phyloP scores from a whole-genome alignment of 2,888 invertebrate species.

The Hydriomena furcata region DNA sequence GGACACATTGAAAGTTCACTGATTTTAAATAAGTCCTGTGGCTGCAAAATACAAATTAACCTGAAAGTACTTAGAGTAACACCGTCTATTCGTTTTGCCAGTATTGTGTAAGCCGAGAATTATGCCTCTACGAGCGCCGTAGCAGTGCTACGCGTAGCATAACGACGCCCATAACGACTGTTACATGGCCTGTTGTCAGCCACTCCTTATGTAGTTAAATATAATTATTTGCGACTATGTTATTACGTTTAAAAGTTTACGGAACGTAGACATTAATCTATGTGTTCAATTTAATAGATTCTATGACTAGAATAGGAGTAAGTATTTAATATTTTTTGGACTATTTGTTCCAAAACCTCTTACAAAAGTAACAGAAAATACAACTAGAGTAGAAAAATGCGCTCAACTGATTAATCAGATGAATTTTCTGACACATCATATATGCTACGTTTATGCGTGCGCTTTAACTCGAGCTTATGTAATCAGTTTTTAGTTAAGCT shows the following conservation, averaged over 20 bases:
- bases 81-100: conserved; percentile 5
- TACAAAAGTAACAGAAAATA: too few species aligned
- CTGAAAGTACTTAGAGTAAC: conserved; percentile 1
- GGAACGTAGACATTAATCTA: not conserved
- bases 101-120: conserved; percentile 22
- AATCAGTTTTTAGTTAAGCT: too few species aligned
- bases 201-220: conserved; percentile 26
- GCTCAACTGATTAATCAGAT: too few species aligned
- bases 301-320: too few species aligned
- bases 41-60: not conserved
- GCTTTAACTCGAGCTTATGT: too few species aligned
- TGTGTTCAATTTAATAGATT: too few species aligned
- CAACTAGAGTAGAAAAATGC: too few species aligned
- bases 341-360: too few species aligned
- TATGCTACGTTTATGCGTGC: too few species aligned
- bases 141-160: conserved; percentile 31
- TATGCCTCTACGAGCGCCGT: conserved; percentile 31
- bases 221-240: conserved; percentile 19
- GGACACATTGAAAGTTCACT: too few species aligned
- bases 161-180: conserved; percentile 31
- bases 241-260: conserved; percentile 1
- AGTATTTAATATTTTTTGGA: not conserved
- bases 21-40: not conserved
- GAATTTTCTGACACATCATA: too few species aligned
- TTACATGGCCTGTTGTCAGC: conserved; percentile 29